Evolutionary conservation across 2,113 vertebrate species (phyloP), one percentile per base, ranked within the genome.

Genomic region (Smithornis capensis): DNA sequence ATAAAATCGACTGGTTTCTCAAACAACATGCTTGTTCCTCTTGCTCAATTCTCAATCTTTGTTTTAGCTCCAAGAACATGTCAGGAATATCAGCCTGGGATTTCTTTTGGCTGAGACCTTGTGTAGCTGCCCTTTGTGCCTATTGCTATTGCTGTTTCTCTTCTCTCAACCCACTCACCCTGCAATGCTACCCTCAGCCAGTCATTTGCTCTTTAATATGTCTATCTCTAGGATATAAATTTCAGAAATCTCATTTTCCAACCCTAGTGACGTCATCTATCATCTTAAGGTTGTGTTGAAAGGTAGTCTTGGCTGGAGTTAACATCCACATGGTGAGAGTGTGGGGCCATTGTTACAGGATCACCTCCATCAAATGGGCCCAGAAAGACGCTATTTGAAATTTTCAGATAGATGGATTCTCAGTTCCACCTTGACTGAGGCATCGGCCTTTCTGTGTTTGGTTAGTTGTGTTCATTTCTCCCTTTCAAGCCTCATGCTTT

Each of bases 291-390:
- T 62, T 77, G 4, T 49, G 24, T 78, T 76, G 47, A 78, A 45
- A 37, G 19, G 60, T 29, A 65, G 11, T 45, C 28, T 87, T 83
- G 73, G 29, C 52, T 87, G 25, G 45, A 12, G 50, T 69, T 80
- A 62, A 24, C 0, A 2, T 38, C 40, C 45, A 14, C 24, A 25
- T 35, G 12, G 2, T 89, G 53, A 47, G 49, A 65, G 11, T 5
- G 87, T 57, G 57, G 64, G 45, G 50, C 8, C 2, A 0, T 37
- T 91, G 42, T 76, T 44, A n/a, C 0, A 0, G 47, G n/a, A 40
- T 83, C 47, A 23, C 52, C 18, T 76, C 19, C 18, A 22, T n/a
- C 0, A 0, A 50, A 17, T 15, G 17, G 69, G 31, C 31, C 50
- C 8, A 16, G 45, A 17, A 31, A 59, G 50, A 85, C 3, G 7